phyloP scores from a whole-genome alignment of 2,797 vertebrate genomes.

The Choloepus didactylus region DNA sequence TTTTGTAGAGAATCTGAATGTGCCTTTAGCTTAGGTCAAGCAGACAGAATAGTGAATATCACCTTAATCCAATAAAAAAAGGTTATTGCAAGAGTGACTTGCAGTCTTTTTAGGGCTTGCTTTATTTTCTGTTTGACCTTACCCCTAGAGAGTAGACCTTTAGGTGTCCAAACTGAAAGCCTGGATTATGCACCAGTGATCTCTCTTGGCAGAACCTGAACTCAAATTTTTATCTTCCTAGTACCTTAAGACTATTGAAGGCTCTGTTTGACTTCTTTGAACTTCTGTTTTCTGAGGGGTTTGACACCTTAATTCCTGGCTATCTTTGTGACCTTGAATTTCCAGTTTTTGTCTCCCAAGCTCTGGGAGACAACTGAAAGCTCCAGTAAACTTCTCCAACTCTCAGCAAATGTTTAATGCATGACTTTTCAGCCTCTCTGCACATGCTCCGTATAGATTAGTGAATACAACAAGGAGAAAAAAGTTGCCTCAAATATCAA shows the following conservation, averaged over 20 bases:
- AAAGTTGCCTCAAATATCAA: not conserved
- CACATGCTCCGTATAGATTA: not conserved
- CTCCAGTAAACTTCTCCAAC: not conserved
- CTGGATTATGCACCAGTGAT: not conserved
- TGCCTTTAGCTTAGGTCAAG: not conserved
- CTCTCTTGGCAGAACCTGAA: not conserved
- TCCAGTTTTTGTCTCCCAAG: constrained; percentile 32
- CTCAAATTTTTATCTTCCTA: not conserved
- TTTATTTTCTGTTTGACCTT: not conserved
- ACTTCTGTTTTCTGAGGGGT: not conserved
- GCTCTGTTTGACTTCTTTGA: not conserved
- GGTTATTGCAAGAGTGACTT: not conserved
- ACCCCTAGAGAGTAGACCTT: not conserved
- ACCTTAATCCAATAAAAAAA: not conserved
- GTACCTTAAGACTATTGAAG: not conserved
- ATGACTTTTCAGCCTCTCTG: not conserved
- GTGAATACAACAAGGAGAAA: not conserved
- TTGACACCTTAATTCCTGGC: not conserved
- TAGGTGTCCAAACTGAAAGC: not conserved
- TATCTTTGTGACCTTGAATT: not conserved
- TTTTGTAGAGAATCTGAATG: not conserved
- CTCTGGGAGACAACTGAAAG: not conserved
- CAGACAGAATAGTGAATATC: not conserved
- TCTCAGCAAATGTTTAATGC: constrained; percentile 9
- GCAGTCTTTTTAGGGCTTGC: not conserved